phyloP scores from a whole-genome alignment of 2,113 vertebrate genomes.

The Orientallactaga bullata region DNA sequence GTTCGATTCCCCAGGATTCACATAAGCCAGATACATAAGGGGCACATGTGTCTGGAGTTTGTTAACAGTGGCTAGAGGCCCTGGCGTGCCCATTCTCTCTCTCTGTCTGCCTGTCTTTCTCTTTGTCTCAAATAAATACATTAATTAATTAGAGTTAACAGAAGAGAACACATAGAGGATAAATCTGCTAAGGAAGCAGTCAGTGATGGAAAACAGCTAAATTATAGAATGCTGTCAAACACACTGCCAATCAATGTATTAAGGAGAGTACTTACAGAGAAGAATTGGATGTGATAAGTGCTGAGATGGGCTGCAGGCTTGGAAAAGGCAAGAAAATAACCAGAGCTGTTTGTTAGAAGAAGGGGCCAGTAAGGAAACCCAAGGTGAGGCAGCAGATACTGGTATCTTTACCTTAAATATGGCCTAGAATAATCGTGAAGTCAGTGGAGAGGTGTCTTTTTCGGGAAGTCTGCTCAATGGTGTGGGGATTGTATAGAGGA shows the following conservation, averaged over 20 bases:
- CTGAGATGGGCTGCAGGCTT: background rate
- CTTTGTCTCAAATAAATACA: too few relatives aligned
- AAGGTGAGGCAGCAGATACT: background rate
- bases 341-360: background rate
- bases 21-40: too few relatives aligned
- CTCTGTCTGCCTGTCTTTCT: too few relatives aligned
- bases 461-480: background rate
- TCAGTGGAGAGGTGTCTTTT: background rate
- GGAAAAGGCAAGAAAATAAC: constrained; percentile 33
- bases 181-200: background rate
- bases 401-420: background rate
- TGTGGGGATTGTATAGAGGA: background rate
- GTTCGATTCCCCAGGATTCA: too few relatives aligned
- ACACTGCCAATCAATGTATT: background rate
- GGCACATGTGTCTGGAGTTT: too few relatives aligned
- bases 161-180: background rate
- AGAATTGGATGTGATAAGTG: background rate
- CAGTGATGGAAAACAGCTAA: constrained; percentile 24
- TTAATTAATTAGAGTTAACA: background rate
- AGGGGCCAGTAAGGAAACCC: background rate
- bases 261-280: background rate
- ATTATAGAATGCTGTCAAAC: constrained; percentile 18
- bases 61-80: too few relatives aligned
- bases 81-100: too few relatives aligned
- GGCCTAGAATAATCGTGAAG: background rate